Evolutionary conservation across 2,888 invertebrate species (phyloP), one percentile per base, ranked within the genome.

Genomic region (Hypomecis atomaria): DNA sequence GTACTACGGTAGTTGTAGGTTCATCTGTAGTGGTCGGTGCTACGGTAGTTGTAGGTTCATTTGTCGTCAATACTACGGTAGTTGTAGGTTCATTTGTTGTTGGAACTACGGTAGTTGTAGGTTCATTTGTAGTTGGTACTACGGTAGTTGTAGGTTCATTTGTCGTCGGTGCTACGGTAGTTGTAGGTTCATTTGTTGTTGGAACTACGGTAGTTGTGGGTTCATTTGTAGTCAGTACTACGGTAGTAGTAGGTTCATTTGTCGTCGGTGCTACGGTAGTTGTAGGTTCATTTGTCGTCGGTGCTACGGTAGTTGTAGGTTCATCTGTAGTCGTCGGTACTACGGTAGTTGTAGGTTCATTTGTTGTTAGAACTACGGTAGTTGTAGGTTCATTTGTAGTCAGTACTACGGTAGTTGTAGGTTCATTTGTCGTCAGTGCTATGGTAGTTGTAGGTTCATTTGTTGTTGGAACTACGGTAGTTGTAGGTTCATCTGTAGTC

Each of bases 401-500:
- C 11, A 33, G 34, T 13, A n/a, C 44, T 11, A 36, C 40, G 4
- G 60, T 44, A 11, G 40, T 40, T 7, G n/a, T 11, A 13, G 40
- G 4, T 23, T 40, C 52, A 23, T 38, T 53, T 1, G 52, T 53
- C 23, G 52, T 40, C 2, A 23, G 10, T 13, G 11, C 38, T 4
- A 8, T 42, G 3, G 48, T 10, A 33, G 38, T 45, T 10, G 38
- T 13, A 9, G 38, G 38, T 38, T 5, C 38, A 38, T 5, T 38
- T 5, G 5, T 38, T 38, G 5, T 38, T 38, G 38, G 8, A 38
- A 47, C 23, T 36, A n/a, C 38, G 0, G 33, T 10, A 0, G 54
- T 50, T 13, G 62, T 65, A 5, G 63, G 42, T 50, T 50, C 50
- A 9, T 37, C n/a, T 0, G n/a, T n/a, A n/a, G 47, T 60, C 38